phyloP scores from a whole-genome alignment of 2,797 vertebrate genomes.

The Cichlasoma orientale region DNA sequence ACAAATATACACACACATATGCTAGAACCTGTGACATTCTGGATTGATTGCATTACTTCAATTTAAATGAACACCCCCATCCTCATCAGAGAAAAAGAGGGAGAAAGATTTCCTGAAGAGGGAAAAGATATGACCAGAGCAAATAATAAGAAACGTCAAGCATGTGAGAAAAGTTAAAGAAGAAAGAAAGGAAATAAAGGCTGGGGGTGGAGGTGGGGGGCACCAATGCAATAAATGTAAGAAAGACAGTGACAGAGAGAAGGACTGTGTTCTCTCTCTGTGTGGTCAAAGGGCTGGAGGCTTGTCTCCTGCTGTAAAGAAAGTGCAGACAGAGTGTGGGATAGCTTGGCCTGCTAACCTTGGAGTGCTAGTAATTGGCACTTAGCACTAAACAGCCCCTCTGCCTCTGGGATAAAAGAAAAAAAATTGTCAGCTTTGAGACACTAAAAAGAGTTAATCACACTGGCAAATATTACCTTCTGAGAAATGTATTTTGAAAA shows the following conservation, averaged over 20 bases:
- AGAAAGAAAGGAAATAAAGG: neutral
- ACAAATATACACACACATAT: slow-evolving; percentile 24
- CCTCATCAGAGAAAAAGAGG: slow-evolving; percentile 1
- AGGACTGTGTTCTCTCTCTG: neutral
- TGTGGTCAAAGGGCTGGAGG: slow-evolving; percentile 39
- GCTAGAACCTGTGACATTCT: slow-evolving; percentile 9
- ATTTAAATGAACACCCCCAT: slow-evolving; percentile 30
- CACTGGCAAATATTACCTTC: neutral
- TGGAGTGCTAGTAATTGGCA: slow-evolving; percentile 78
- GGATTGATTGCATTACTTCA: slow-evolving; percentile 20
- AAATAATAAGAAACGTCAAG: slow-evolving; percentile 11
- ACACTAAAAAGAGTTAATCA: slow-evolving; percentile 34
- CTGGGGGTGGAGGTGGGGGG: neutral
- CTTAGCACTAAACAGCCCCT: slow-evolving; percentile 73
- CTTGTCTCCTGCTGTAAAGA: slow-evolving; percentile 50
- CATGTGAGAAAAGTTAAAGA: neutral
- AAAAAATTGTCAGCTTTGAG: slow-evolving; percentile 18
- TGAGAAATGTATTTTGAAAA: slow-evolving; percentile 21
- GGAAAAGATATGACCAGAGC: slow-evolving; percentile 1
- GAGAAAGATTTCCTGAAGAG: slow-evolving; percentile 11
- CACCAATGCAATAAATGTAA: neutral
- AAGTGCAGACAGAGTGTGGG: slow-evolving; percentile 68
- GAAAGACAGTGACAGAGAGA: slow-evolving; percentile 24
- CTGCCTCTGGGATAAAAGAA: slow-evolving; percentile 56
- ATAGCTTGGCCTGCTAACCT: slow-evolving; percentile 73